Evolutionary conservation across 2,888 invertebrate species (phyloP).

Genomic region (Tachina fera): DNA sequence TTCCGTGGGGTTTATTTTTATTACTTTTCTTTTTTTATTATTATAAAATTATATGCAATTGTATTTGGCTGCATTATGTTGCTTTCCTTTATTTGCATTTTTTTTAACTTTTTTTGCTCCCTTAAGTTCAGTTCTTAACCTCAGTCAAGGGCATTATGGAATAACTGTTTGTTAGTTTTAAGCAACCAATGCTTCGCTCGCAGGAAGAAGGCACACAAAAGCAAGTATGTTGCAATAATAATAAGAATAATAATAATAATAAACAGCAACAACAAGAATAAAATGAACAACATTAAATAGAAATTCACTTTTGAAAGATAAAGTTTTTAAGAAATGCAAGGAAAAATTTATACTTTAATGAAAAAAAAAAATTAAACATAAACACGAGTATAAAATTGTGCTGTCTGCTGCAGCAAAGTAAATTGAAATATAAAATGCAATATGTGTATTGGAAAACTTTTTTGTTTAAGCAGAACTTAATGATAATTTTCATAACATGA

Average conservation of each 20-base stretch:
- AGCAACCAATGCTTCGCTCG: neutral
- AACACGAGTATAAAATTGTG: neutral
- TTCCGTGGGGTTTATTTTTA: neutral
- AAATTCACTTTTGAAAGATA: neutral
- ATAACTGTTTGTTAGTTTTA: conserved; percentile 30
- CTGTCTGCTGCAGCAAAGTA: neutral
- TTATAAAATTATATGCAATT: conserved; percentile 62
- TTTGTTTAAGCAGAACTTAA: no score
- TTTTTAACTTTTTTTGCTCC: neutral
- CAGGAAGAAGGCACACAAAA: conserved; percentile 9
- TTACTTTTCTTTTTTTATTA: neutral
- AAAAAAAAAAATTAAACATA: neutral
- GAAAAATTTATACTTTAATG: neutral
- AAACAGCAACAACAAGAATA: neutral
- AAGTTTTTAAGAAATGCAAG: conserved; percentile 11
- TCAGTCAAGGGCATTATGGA: conserved; percentile 63
- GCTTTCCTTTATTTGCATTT: conserved; percentile 10
- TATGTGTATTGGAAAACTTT: no score
- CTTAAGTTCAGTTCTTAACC: conserved; percentile 43
- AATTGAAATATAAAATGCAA: no score
- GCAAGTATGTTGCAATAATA: conserved; percentile 42
- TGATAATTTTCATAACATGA: no score
- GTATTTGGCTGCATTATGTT: conserved; percentile 41
- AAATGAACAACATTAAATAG: no score
- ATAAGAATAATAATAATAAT: conserved; percentile 17